These are phyloP conservation scores for Holothuria leucospilota DNA, from an alignment of 53 echinoderm and acorn worm genomes.

Conservation along the genomic window DNA sequence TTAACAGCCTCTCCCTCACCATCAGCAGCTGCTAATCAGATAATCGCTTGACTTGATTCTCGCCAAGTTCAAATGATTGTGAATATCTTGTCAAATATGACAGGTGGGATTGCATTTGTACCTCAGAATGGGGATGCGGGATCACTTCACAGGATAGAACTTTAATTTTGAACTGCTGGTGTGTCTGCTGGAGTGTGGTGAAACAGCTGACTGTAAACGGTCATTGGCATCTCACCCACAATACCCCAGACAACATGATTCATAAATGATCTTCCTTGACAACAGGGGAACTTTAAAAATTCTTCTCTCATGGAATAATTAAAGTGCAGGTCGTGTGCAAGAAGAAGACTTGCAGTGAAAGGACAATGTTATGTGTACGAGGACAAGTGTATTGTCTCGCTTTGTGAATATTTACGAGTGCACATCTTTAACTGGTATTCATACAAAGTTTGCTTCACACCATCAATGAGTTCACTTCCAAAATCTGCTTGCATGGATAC, in stretches of 20 bases:
- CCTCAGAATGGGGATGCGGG: slow-evolving; percentile 18
- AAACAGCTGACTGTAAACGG: slow-evolving; percentile 22
- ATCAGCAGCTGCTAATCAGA: slow-evolving; percentile 22
- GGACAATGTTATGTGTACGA: neutral
- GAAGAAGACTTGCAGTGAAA: no score
- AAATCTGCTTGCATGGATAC: no score
- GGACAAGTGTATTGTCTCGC: neutral
- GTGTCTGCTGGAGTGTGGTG: slow-evolving; percentile 10
- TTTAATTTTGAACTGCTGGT: slow-evolving; percentile 26
- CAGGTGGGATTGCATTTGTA: slow-evolving; percentile 20
- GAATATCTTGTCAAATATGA: slow-evolving; percentile 16
- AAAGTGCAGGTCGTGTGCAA: neutral
- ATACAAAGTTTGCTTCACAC: no score
- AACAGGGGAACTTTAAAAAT: neutral
- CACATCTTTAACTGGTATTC: no score
- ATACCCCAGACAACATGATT: slow-evolving; percentile 11
- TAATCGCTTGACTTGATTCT: slow-evolving; percentile 9
- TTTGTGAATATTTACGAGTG: neutral
- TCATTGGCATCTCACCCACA: slow-evolving; percentile 26
- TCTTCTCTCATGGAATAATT: slow-evolving; percentile 6
- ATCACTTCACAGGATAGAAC: neutral
- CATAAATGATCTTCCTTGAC: slow-evolving; percentile 26
- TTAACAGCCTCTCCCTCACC: neutral
- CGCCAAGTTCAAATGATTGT: neutral
- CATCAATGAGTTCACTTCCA: no score